phyloP scores from a whole-genome alignment of 2,888 invertebrate genomes.

The Drosophila bunnanda region DNA sequence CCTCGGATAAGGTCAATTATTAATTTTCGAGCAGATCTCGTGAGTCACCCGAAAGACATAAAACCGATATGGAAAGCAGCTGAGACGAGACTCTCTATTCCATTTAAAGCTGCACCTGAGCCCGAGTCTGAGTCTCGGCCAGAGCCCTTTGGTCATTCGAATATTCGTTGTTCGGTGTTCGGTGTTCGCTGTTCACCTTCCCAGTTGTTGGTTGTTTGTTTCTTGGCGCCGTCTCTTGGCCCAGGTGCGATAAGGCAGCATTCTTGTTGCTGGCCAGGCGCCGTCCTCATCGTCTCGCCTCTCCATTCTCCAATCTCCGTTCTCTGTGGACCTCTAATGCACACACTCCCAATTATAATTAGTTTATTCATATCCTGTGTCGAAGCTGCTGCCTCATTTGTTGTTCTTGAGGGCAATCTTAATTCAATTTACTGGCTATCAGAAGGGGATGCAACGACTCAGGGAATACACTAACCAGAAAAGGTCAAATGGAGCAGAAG shows the following conservation, averaged over 20 bases:
- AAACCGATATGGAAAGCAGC: constrained; percentile 57
- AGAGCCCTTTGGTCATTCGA: constrained; percentile 14
- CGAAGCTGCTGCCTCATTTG: constrained; percentile 76
- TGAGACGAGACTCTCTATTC: constrained; percentile 30
- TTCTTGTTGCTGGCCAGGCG: constrained; percentile 72
- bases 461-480: constrained; percentile 43
- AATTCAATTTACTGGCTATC: constrained; percentile 75
- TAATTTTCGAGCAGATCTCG: constrained; percentile 66
- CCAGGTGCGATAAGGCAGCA: constrained; percentile 76
- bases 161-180: constrained; percentile 7
- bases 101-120: constrained; percentile 45
- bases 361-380: constrained; percentile 80
- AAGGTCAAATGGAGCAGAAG: neutral
- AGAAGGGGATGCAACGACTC: constrained; percentile 37
- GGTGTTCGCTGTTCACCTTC: constrained; percentile 32
- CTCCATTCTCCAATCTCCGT: constrained; percentile 15
- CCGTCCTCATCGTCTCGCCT: constrained; percentile 28
- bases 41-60: constrained; percentile 72
- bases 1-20: constrained; percentile 75
- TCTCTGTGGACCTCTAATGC: constrained; percentile 73
- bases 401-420: constrained; percentile 70
- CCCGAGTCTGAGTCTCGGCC: neutral
- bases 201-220: constrained; percentile 43
- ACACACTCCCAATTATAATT: constrained; percentile 72
- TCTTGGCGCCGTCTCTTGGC: constrained; percentile 73